Evolutionary conservation across 2,113 vertebrate species (phyloP), one percentile per base, ranked within the genome.

Genomic region (Zapus hudsonius): DNA sequence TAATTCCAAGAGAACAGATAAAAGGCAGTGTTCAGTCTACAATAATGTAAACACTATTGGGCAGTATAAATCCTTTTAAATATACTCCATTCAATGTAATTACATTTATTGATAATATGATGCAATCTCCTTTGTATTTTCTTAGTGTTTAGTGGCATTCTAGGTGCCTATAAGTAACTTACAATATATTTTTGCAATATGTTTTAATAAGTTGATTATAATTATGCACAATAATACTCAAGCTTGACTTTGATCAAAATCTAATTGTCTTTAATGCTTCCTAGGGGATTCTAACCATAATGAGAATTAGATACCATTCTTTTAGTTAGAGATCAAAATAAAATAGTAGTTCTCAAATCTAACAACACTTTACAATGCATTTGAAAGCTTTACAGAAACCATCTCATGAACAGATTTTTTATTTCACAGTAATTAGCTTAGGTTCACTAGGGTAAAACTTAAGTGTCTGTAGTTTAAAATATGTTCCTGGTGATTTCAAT

Each of bases 171-270:
- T 52, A 19, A 29, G 23, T 86, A 89, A 67, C 8, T 82, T 79
- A 4, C 44, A 25, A 11, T 44, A n/a, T 31, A 4, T 44, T 4
- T n/a, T n/a, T n/a, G n/a, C n/a, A n/a, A n/a, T 84, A 57, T 10
- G n/a, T 89, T 84, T 93, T 42, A 69, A 88, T 79, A 91, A 47
- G 40, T 55, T 90, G 88, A 67, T 80, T 52, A 59, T 44, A 78
- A 29, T 9, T 81, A 61, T 78, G 1, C 33, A 61, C 81, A n/a
- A 74, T 3, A 69, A 84, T 91, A 87, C 2, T 36, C 3, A 47
- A 5, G 0, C 3, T 9, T 66, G 75, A 64, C 70, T 75, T 57
- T 64, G 3, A 89, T 82, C 23, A 92, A 89, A 89, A 81, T 47
- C 1, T 27, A 15, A 69, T 79, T 92, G 52, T 38, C 85, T 90